These are phyloP conservation scores for Tauraco erythrolophus DNA, from an alignment of 2,113 vertebrate species.

Conservation along the genomic window DNA sequence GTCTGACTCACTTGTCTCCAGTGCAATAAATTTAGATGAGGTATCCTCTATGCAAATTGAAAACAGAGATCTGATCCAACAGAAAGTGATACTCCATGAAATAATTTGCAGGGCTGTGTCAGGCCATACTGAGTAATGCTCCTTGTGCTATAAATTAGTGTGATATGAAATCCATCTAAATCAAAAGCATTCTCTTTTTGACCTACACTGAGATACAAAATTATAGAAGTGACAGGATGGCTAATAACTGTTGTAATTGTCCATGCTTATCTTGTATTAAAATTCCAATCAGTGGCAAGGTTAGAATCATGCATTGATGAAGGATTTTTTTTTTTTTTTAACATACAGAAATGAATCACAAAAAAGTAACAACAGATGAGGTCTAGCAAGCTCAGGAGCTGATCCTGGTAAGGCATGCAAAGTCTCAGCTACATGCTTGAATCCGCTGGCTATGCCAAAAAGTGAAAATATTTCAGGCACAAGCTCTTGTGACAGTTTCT, in stretches of 20 bases:
- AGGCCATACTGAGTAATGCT: neutral
- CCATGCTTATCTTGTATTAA: neutral
- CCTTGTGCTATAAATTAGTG: neutral
- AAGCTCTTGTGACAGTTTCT: neutral
- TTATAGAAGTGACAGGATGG: neutral
- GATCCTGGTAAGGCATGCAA: neutral
- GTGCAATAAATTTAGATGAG: conserved; percentile 19
- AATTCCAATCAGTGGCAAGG: neutral
- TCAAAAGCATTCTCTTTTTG: neutral
- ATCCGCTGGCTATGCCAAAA: neutral
- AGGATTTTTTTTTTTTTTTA: neutral
- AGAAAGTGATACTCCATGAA: neutral
- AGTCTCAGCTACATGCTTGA: neutral
- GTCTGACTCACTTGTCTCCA: neutral
- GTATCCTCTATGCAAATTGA: neutral
- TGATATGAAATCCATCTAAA: neutral
- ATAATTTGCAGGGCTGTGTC: neutral
- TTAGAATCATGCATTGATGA: neutral
- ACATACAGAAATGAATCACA: neutral
- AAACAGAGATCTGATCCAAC: conserved; percentile 18
- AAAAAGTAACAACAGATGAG: neutral
- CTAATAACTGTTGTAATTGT: neutral
- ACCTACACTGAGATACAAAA: neutral
- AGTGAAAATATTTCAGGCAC: neutral
- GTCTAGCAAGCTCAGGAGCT: neutral